Evolutionary conservation across 1,140 invertebrate genomes (phyloP).

Genomic region (Drosophila ananassae): DNA sequence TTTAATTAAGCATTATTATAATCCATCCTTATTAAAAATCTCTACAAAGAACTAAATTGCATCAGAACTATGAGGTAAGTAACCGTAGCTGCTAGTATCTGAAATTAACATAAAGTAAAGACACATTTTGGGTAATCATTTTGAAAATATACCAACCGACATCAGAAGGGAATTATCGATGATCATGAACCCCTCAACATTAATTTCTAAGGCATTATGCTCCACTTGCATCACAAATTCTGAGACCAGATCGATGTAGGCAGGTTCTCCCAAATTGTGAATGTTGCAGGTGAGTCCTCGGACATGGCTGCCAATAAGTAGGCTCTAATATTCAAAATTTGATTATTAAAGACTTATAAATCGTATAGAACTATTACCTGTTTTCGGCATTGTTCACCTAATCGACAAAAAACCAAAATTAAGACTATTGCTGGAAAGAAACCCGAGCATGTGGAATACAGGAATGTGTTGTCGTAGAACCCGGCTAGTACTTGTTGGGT

Average conservation of each 20-base stretch:
- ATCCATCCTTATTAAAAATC: not conserved
- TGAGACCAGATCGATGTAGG: conserved; percentile 50
- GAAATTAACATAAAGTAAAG: not conserved
- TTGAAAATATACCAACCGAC: conserved; percentile 44
- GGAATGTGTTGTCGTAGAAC: conserved; percentile 32
- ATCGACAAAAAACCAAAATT: conserved; percentile 47
- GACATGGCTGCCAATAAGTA: conserved; percentile 53
- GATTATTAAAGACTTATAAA: not conserved
- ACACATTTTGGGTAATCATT: not conserved
- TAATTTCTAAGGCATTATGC: conserved; percentile 60
- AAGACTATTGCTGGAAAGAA: conserved; percentile 39
- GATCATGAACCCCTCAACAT: conserved; percentile 63
- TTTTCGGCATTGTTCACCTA: conserved; percentile 57
- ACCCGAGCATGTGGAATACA: conserved; percentile 29
- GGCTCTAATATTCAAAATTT: conserved; percentile 29
- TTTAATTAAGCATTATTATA: not conserved
- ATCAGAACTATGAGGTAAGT: conserved; percentile 67
- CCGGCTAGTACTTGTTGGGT: conserved; percentile 44
- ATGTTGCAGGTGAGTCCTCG: conserved; percentile 40
- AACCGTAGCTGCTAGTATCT: conserved; percentile 69
- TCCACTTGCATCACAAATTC: conserved; percentile 68
- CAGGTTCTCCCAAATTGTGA: conserved; percentile 10
- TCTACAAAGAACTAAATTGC: conserved; percentile 62
- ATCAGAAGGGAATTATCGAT: conserved; percentile 65
- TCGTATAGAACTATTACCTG: conserved; percentile 37